Evolutionary conservation across 2,888 invertebrate species (phyloP), one percentile per base, ranked within the genome.

Genomic region (Parnassius glacialis): DNA sequence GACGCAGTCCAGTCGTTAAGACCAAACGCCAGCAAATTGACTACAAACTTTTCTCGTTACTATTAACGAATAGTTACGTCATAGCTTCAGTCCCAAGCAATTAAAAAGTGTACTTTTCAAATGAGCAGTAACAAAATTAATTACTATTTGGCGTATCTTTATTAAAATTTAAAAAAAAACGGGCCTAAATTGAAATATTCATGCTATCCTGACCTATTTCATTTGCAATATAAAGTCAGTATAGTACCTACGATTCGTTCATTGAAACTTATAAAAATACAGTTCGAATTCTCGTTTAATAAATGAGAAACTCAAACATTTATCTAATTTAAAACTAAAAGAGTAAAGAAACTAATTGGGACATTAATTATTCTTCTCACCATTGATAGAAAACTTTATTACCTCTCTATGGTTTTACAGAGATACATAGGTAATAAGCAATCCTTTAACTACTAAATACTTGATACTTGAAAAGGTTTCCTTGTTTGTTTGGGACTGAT

Each of bases 61-160:
- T 69, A 65, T 68, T 66, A 68, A 72, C 64, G 65, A 67, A 67
- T 61, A 67, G 59, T 60, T 69, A 52, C 64, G 62, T 64, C 65
- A 67, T 64, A 67, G 68, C 72, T 74, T 67, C 67, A 71, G 68
- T 74, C 70, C 65, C 64, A 65, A 65, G 68, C 69, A 77, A 72
- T 77, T 74, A 75, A 74, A 70, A 42, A 51, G 50, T 43, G 51
- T 58, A 68, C 69, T 64, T 64, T 51, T 42, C 59, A 44, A 63
- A 59, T 56, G 55, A 59, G 55, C 52, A 59, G 51, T 51, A 13
- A 55, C 55, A 52, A 54, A 59, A 59, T 59, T 59, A 62, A 62
- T 55, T 62, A 50, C 51, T 42, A 52, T 59, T 55, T 50, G 55
- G 62, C 51, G 10, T 52, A 55, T 51, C 42, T 57, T 53, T 56